Evolutionary conservation across 2,113 vertebrate genomes (phyloP).

Genomic region (Hucho hucho): DNA sequence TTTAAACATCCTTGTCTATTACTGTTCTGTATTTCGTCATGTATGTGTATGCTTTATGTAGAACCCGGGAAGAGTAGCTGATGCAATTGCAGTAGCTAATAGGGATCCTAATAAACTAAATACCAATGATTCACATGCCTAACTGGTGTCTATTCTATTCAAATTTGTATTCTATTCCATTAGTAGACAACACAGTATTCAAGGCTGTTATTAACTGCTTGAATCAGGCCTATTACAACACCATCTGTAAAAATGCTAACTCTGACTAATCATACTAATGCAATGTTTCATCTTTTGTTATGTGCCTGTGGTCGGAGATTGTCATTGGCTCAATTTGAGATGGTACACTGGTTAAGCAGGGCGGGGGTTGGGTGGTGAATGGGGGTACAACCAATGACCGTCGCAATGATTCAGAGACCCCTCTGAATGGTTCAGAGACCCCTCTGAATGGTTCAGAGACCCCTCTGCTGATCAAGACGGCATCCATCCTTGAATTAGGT

Average conservation of each 20-base stretch:
- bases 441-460: conserved; percentile 3
- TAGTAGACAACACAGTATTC: too few species aligned
- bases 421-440: conserved; percentile 3
- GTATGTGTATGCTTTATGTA: too few species aligned
- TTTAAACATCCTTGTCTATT: too few species aligned
- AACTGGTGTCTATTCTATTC: too few species aligned
- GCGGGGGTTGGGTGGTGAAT: conserved; percentile 1
- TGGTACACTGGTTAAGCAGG: conserved; percentile 14
- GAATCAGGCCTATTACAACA: conserved; percentile 30
- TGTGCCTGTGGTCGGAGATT: conserved; percentile 29
- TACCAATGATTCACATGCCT: too few species aligned
- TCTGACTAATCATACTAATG: conserved; percentile 18
- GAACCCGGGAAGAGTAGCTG: too few species aligned
- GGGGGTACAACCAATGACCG: conserved; percentile 19
- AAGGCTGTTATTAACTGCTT: too few species aligned
- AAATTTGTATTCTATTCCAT: too few species aligned
- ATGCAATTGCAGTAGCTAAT: too few species aligned
- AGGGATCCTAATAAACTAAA: too few species aligned
- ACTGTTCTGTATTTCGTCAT: too few species aligned
- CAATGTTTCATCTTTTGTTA: conserved; percentile 40
- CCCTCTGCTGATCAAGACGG: conserved; percentile 57
- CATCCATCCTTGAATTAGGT: conserved; percentile 75
- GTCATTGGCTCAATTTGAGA: conserved; percentile 47
- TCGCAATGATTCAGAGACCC: conserved; percentile 11
- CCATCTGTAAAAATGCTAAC: conserved; percentile 47